Evolutionary conservation across 2,113 vertebrate genomes (phyloP).

Genomic region (Chroicocephalus ridibundus): DNA sequence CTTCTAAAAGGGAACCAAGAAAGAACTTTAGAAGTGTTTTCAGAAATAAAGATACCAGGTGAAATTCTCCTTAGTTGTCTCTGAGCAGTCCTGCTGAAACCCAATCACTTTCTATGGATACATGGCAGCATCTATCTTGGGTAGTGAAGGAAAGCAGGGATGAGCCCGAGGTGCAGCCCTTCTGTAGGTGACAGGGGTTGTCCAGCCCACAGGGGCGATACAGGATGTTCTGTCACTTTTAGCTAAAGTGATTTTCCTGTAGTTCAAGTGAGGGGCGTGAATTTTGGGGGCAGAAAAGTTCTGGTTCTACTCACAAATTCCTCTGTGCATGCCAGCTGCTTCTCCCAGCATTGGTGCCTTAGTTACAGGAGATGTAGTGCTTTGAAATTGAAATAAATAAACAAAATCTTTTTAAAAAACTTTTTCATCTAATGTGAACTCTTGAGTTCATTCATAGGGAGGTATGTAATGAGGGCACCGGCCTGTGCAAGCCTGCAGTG

Average conservation of each 20-base stretch:
- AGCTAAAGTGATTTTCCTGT: not conserved
- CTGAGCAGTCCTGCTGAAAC: not conserved
- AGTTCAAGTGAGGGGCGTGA: not conserved
- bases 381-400: not conserved
- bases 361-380: not conserved
- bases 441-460: not conserved
- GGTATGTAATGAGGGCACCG: not conserved
- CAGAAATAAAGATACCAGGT: not conserved
- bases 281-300: not conserved
- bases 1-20: not conserved
- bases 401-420: not conserved
- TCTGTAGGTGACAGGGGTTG: not conserved
- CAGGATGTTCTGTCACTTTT: not conserved
- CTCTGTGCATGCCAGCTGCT: not conserved
- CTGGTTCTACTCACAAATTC: not conserved
- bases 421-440: not conserved
- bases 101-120: not conserved
- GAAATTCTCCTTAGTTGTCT: not conserved
- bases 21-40: not conserved
- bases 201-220: not conserved
- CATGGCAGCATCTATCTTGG: not conserved
- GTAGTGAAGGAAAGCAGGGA: not conserved
- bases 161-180: not conserved
- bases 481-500: not conserved
- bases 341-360: not conserved